These are phyloP conservation scores for Merodon equestris DNA, from an alignment of 2,888 invertebrate genomes.

Conservation along the genomic window DNA sequence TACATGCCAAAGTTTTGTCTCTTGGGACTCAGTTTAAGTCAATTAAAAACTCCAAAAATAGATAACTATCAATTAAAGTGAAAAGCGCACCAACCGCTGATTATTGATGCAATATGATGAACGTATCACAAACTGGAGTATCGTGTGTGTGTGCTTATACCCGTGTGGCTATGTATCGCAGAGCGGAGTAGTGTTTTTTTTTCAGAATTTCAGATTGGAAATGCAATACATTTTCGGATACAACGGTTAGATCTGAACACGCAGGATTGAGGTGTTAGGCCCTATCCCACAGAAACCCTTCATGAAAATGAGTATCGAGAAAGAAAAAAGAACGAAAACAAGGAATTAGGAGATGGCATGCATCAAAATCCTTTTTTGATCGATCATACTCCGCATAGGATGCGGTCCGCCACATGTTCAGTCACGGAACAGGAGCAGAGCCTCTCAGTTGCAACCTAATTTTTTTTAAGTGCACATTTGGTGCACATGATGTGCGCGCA, in stretches of 20 bases:
- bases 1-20: conserved; percentile 44
- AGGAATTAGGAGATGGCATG: too few species aligned
- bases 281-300: too few species aligned
- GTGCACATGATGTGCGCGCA: conserved; percentile 62
- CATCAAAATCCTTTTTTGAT: conserved; percentile 16
- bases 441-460: not conserved
- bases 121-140: too few species aligned
- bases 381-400: conserved; percentile 41
- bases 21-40: conserved; percentile 67
- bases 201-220: conserved; percentile 20
- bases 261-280: too few species aligned
- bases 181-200: conserved; percentile 29
- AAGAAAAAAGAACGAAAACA: too few species aligned
- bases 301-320: too few species aligned
- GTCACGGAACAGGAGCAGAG: conserved; percentile 48
- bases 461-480: conserved; percentile 56
- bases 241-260: too few species aligned
- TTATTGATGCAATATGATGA: conserved; percentile 38
- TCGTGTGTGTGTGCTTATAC: too few species aligned
- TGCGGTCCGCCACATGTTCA: conserved; percentile 57
- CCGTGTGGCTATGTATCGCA: too few species aligned
- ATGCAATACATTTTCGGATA: not conserved
- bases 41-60: conserved; percentile 71
- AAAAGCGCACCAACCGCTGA: conserved; percentile 44
- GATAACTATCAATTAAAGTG: conserved; percentile 70